Evolutionary conservation across 2,113 vertebrate species (phyloP).

Genomic region (Lathamus discolor): DNA sequence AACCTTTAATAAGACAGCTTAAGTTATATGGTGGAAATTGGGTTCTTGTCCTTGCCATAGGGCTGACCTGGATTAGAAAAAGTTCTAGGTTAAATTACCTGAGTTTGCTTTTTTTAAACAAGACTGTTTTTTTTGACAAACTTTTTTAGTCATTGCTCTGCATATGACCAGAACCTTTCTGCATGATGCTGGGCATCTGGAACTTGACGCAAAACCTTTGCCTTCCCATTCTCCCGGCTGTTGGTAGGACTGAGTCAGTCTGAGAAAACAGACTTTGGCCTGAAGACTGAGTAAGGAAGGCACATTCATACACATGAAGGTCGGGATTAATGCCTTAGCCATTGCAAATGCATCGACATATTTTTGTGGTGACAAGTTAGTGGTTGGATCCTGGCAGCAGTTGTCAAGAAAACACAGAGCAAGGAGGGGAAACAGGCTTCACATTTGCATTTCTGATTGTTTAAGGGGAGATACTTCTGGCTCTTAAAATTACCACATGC

Average conservation of each 20-base stretch:
- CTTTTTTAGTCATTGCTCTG: fast-evolving
- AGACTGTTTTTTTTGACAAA: neutral
- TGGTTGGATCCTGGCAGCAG: neutral
- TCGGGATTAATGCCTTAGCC: neutral
- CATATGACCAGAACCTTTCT: neutral
- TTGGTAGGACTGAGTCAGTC: neutral
- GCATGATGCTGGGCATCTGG: neutral
- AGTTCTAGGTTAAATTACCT: neutral
- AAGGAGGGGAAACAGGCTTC: neutral
- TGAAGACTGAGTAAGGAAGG: neutral
- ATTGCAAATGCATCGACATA: neutral
- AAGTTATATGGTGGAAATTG: neutral
- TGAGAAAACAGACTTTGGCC: neutral
- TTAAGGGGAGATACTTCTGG: constrained; percentile 31
- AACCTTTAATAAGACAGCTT: neutral
- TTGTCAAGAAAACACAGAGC: constrained; percentile 24
- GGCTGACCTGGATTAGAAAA: neutral
- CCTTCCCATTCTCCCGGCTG: neutral
- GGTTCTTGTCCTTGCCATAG: neutral
- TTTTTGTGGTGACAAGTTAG: constrained; percentile 1
- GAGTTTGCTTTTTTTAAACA: neutral
- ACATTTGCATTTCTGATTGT: constrained; percentile 33
- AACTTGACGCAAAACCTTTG: neutral
- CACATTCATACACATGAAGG: neutral
- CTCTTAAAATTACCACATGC: constrained; percentile 35